Base-by-base conservation (phyloP, 2,113 vertebrate genomes). In the Prolemur simus region DNA sequence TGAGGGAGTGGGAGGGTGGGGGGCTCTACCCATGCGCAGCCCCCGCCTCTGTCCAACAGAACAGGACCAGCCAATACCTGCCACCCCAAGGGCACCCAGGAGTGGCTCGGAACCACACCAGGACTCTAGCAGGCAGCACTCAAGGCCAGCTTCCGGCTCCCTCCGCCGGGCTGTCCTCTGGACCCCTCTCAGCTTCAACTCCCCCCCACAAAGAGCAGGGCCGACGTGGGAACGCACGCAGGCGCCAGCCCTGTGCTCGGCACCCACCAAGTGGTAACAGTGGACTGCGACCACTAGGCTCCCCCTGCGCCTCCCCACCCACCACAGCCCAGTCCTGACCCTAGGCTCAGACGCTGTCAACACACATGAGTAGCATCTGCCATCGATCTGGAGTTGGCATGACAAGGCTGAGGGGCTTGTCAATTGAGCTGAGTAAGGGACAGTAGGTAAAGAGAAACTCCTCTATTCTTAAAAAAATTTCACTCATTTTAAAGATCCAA, bases 381-480 rank as follows among this genome's bases (percentile, higher is more conserved):
- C 34, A 2, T 37, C 29, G 10, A 25, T 32, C 58, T 64, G 63
- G 49, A 78, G n/a, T 3, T 25, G 32, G 37, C 52, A 17, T 7
- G 32, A 58, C 20, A 42, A 49, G 60, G 39, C 69, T 14, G 4
- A 34, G 3, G 37, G 66, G 34, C 54, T 83, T 80, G 8, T 76
- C 84, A 80, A 73, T 39, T 81, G 80, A 47, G 54, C 47, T 68
- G 10, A 56, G 52, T 54, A 54, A 80, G 3, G 4, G 89, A 56
- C 89, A 95, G 49, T 0, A 37, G 73, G 54, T 56, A 93, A 64
- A 85, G 68, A 39, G 32, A 81, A 96, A 78, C 7, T 2, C 34
- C 87, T 89, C 89, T 54, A 92, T 45, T 92, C 49, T 84, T 52
- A 49, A 58, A 91, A 91, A 60, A 81, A n/a, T 34, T 76, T 54